These are phyloP conservation scores for Leptopilina clavipes DNA, from an alignment of 1,140 invertebrate genomes.

Conservation along the genomic window DNA sequence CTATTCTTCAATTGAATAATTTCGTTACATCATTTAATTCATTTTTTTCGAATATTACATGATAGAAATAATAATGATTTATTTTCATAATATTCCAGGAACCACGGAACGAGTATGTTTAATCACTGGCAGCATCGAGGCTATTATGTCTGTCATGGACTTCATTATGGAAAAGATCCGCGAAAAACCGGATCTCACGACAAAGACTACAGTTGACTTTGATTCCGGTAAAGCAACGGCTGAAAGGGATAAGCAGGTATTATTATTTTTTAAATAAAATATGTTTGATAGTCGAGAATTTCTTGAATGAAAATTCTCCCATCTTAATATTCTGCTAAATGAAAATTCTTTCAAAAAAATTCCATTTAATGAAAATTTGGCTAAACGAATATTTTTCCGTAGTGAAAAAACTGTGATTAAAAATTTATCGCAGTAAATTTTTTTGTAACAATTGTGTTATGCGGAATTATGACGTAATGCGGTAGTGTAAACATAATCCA, in stretches of 20 bases:
- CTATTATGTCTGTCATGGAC: slow-evolving; percentile 94
- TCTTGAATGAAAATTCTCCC: too few species aligned
- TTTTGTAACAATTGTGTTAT: too few species aligned
- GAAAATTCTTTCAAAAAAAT: too few species aligned
- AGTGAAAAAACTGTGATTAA: too few species aligned
- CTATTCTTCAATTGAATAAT: neutral
- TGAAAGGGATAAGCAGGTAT: slow-evolving; percentile 87
- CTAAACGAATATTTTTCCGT: too few species aligned
- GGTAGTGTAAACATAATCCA: too few species aligned
- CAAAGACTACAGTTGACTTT: slow-evolving; percentile 82
- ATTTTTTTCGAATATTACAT: too few species aligned
- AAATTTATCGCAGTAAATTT: too few species aligned
- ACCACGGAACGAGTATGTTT: slow-evolving; percentile 98
- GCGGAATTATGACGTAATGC: too few species aligned
- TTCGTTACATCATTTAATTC: neutral
- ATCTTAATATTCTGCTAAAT: too few species aligned
- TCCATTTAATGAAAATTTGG: too few species aligned
- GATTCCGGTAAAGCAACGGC: slow-evolving; percentile 82
- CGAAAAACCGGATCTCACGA: slow-evolving; percentile 95
- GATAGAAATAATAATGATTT: neutral
- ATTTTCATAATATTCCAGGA: slow-evolving; percentile 78
- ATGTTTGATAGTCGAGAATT: too few species aligned
- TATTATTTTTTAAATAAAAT: neutral
- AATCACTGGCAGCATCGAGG: slow-evolving; percentile 94
- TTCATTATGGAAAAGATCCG: slow-evolving; percentile 99